A percentile compares a stretch with the other conserved stretches of the same genome.
Evolutionary conservation across 2,797 vertebrate species (phyloP).

Genomic region (Ptychobarbus kaznakovi): DNA sequence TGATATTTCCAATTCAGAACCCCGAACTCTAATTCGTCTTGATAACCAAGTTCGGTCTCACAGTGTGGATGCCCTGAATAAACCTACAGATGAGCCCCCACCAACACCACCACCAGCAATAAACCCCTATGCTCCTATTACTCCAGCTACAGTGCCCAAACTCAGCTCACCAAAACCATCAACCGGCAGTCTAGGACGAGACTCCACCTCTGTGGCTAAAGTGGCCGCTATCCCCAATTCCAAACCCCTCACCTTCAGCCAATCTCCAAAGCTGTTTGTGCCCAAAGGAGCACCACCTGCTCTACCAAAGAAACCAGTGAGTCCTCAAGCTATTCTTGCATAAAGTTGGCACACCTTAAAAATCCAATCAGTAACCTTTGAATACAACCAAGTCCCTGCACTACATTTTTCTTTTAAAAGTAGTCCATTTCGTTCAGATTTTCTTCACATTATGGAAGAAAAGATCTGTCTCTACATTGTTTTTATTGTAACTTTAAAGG

Average conservation of each 20-base stretch:
- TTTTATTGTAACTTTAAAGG: neutral
- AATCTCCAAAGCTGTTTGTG: slow-evolving; percentile 68
- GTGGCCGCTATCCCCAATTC: slow-evolving; percentile 64
- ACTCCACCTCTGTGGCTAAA: slow-evolving; percentile 67
- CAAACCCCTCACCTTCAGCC: slow-evolving; percentile 62
- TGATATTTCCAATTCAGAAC: slow-evolving; percentile 59
- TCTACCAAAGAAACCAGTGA: slow-evolving; percentile 76
- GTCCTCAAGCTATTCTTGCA: slow-evolving; percentile 47
- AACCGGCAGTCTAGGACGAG: slow-evolving; percentile 65
- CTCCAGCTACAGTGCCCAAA: slow-evolving; percentile 58
- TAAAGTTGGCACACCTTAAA: neutral
- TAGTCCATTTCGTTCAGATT: neutral
- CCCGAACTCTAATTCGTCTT: slow-evolving; percentile 70
- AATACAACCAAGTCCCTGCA: neutral
- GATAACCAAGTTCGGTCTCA: slow-evolving; percentile 83
- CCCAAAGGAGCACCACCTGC: slow-evolving; percentile 68
- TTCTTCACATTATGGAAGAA: neutral
- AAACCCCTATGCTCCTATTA: slow-evolving; percentile 68
- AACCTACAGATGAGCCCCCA: slow-evolving; percentile 50
- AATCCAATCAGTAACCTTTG: neutral
- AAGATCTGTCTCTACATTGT: neutral
- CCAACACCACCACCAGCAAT: slow-evolving; percentile 64
- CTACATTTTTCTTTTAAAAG: neutral
- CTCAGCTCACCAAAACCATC: slow-evolving; percentile 38
- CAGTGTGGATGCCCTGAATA: slow-evolving; percentile 81